Percentiles rank a stretch among this genome's conserved stretches.
Evolutionary conservation across 1,140 invertebrate species (phyloP).

Genomic region (Caerostris extrusa): DNA sequence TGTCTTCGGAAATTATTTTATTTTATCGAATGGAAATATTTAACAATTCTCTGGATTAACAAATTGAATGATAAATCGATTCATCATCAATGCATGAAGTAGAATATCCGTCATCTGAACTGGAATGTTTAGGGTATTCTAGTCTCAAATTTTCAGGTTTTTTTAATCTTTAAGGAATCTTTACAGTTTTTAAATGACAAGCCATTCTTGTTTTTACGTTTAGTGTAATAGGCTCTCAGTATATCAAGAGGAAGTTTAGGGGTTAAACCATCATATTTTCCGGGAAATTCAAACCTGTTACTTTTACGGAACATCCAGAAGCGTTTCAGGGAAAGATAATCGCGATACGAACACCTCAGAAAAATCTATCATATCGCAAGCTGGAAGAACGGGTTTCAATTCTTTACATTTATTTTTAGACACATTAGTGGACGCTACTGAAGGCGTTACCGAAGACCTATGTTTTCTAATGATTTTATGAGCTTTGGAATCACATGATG

Average conservation of each 20-base stretch:
- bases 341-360: conserved; percentile 7
- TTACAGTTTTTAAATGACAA: conserved; percentile 27
- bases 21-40: not conserved
- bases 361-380: conserved; percentile 44
- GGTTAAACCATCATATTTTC: not conserved
- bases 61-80: conserved; percentile 75
- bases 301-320: conserved; percentile 69
- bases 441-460: not conserved
- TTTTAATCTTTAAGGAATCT: conserved; percentile 30
- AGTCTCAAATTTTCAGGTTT: conserved; percentile 15
- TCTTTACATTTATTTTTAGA: not conserved
- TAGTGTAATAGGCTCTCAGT: conserved; percentile 41
- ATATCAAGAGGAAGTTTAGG: conserved; percentile 21
- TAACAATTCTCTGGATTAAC: not conserved
- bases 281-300: conserved; percentile 51
- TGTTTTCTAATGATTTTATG: not conserved
- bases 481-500: conserved; percentile 68
- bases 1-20: not conserved
- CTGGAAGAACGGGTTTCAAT: conserved; percentile 11
- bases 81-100: conserved; percentile 68
- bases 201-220: conserved; percentile 35
- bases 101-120: conserved; percentile 70
- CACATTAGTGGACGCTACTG: not conserved
- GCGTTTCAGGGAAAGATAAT: conserved; percentile 52
- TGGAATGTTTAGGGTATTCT: not conserved